Evolutionary conservation across 2,888 invertebrate species (phyloP).

Genomic region (Agrochola macilenta): DNA sequence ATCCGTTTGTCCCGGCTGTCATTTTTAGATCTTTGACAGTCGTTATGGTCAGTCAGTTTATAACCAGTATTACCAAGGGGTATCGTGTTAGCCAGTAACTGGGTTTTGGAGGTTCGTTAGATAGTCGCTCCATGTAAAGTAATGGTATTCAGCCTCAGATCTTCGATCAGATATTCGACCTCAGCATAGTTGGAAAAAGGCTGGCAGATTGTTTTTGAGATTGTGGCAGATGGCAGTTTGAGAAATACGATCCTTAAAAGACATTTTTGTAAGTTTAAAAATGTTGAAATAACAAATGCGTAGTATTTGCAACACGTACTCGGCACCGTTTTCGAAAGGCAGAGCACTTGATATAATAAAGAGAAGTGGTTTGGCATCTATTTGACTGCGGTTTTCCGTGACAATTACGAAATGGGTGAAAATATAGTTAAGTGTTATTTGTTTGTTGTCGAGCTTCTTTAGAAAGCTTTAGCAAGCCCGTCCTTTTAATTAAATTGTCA

Average conservation of each 20-base stretch:
- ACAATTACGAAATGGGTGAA: conserved; percentile 43
- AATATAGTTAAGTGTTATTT: conserved; percentile 32
- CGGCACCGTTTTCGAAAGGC: conserved; percentile 59
- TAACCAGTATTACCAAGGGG: too few relatives aligned
- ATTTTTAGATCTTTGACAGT: too few relatives aligned
- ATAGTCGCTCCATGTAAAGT: too few relatives aligned
- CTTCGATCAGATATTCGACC: too few relatives aligned
- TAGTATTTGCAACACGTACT: conserved; percentile 12
- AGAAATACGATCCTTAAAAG: background rate
- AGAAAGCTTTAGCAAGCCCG: conserved; percentile 16
- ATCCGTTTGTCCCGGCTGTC: too few relatives aligned
- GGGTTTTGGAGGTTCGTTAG: too few relatives aligned
- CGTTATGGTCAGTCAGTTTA: too few relatives aligned
- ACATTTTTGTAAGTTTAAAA: too few relatives aligned
- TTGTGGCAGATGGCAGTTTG: background rate
- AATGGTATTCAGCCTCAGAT: too few relatives aligned
- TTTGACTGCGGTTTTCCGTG: conserved; percentile 54
- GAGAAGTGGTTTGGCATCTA: conserved; percentile 50
- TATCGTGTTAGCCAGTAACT: too few relatives aligned
- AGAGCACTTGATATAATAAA: conserved; percentile 65
- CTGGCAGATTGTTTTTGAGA: too few relatives aligned
- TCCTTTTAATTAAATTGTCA: background rate
- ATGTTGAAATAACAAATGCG: background rate
- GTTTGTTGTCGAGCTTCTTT: conserved; percentile 17
- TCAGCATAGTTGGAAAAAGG: too few relatives aligned